Conservation (phyloP, 35 echinoderm and acorn worm genomes). For the Heliocidaris tuberculata region DNA sequence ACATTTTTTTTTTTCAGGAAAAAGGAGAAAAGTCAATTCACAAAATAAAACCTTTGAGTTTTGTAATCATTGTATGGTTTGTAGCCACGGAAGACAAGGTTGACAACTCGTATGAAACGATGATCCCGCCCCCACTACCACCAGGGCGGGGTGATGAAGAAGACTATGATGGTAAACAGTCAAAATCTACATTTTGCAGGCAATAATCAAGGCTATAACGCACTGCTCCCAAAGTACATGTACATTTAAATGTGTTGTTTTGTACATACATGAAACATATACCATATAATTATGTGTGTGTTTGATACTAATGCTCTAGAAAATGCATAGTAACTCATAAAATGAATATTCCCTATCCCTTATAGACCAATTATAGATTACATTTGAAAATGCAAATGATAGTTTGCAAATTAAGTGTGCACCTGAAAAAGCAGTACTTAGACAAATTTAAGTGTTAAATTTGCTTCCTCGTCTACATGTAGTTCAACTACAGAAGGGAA, state of each 20-base stretch:
- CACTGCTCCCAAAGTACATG: background rate
- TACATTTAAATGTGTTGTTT: background rate
- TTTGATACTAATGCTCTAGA: background rate
- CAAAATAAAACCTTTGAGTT: background rate
- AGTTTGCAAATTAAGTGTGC: too few relatives aligned
- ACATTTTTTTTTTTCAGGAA: too few relatives aligned
- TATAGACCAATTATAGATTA: background rate
- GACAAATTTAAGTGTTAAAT: too few relatives aligned
- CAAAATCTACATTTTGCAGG: background rate
- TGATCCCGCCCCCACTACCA: slow-evolving; percentile 15
- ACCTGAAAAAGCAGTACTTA: too few relatives aligned
- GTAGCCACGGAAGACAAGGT: background rate
- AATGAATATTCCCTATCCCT: background rate
- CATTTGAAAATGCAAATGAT: too few relatives aligned
- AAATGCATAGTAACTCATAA: background rate
- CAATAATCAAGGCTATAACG: background rate
- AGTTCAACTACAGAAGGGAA: background rate
- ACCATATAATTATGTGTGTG: background rate
- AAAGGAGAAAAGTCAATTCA: background rate
- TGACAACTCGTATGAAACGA: slow-evolving; percentile 26
- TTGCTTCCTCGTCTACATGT: too few relatives aligned
- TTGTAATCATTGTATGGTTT: background rate
- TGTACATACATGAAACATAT: background rate
- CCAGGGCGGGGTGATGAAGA: slow-evolving; percentile 7
- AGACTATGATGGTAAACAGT: slow-evolving; percentile 24